Conservation (phyloP, 2,797 vertebrate species). For the Onychomys torridus region DNA sequence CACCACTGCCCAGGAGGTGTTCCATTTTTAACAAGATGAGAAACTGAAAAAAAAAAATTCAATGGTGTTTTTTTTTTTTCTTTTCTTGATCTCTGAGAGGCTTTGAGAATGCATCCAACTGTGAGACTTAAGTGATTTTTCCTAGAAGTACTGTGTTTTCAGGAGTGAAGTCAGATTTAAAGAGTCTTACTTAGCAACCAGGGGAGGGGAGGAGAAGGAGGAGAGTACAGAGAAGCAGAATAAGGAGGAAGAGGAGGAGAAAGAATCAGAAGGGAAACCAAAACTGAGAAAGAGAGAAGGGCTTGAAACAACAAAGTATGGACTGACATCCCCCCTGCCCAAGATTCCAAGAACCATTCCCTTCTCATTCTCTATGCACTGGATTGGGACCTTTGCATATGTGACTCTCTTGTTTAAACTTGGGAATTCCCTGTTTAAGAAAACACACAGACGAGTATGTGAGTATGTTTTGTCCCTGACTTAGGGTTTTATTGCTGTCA, state of each 20-base stretch:
- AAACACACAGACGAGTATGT: not conserved
- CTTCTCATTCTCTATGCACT: not conserved
- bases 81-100: not conserved
- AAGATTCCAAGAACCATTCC: not conserved
- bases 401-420: not conserved
- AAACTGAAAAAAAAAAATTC: not conserved
- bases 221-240: not conserved
- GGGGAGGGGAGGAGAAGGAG: not conserved
- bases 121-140: conserved; percentile 42
- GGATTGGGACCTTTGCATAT: not conserved
- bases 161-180: conserved; percentile 11
- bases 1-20: not conserved
- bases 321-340: not conserved
- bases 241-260: not conserved
- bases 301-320: not conserved
- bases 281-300: not conserved
- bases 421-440: not conserved
- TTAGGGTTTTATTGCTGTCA: not conserved
- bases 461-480: not conserved
- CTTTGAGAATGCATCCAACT: conserved; percentile 43
- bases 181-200: conserved; percentile 18
- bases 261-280: not conserved
- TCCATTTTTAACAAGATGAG: conserved; percentile 19
- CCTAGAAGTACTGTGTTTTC: conserved; percentile 53
- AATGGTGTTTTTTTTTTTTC: not conserved